phyloP scores from a whole-genome alignment of 2,888 invertebrate species.

The Coleophora flavipennella region DNA sequence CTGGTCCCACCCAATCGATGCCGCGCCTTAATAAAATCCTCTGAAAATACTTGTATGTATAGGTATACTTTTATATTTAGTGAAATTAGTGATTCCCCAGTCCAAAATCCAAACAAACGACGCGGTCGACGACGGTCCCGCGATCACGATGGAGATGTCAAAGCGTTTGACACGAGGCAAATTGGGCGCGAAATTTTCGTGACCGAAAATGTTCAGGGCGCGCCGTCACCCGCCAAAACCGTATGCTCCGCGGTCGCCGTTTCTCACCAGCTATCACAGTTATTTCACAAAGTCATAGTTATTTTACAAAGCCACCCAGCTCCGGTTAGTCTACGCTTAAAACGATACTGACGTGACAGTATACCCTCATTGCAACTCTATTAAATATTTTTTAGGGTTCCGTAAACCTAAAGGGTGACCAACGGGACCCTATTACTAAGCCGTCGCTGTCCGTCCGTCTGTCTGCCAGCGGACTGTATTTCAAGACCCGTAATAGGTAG shows the following conservation, averaged over 20 bases:
- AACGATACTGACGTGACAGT: constrained; percentile 17
- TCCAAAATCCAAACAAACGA: constrained; percentile 3
- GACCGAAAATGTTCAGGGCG: constrained; percentile 39
- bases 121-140: constrained; percentile 10
- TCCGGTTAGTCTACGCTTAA: constrained; percentile 1
- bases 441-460: no score
- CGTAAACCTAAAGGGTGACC: no score
- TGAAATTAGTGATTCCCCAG: constrained; percentile 14
- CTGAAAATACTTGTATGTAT: not conserved
- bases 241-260: constrained; percentile 41
- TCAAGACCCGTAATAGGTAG: no score
- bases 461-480: no score
- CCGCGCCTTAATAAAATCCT: constrained; percentile 8
- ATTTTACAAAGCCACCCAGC: constrained; percentile 31
- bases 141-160: constrained; percentile 56
- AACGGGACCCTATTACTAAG: no score
- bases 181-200: constrained; percentile 62
- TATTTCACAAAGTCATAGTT: no score
- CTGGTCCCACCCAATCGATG: no score
- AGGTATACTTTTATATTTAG: constrained; percentile 1
- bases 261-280: constrained; percentile 47
- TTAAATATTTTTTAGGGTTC: not conserved
- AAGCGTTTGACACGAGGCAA: constrained; percentile 50
- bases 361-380: constrained; percentile 5
- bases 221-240: constrained; percentile 49